Conservation (phyloP, 2,113 vertebrate genomes). For the Saccopteryx leptura region DNA sequence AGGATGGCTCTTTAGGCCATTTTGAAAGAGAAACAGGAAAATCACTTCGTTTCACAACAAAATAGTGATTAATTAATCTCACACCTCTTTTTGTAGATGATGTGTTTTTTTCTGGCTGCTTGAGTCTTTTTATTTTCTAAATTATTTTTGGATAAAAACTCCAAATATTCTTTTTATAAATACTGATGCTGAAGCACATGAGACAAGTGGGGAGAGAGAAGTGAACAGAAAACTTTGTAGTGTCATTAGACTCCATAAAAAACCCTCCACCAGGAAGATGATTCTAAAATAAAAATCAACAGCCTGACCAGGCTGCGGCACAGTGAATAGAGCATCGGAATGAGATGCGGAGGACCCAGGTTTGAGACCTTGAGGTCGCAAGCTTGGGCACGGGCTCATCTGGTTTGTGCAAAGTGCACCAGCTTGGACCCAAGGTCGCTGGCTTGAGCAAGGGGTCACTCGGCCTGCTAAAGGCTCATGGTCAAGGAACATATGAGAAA, state of each 20-base stretch:
- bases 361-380: no score
- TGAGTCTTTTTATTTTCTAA: not conserved
- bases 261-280: not conserved
- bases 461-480: no score
- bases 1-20: not conserved
- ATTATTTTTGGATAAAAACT: conserved; percentile 25
- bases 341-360: no score
- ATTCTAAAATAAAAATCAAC: conserved; percentile 35
- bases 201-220: not conserved
- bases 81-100: not conserved
- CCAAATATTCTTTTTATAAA: not conserved
- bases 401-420: no score
- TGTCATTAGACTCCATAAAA: not conserved
- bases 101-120: not conserved
- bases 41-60: conserved; percentile 32
- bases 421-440: no score
- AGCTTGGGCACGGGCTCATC: no score
- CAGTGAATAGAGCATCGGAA: no score
- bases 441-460: no score
- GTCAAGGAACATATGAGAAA: no score
- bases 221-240: not conserved
- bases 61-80: conserved; percentile 34
- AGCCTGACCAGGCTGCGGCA: no score
- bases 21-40: conserved; percentile 62
- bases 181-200: not conserved